phyloP scores from a whole-genome alignment of 2,113 vertebrate genomes.

The Colinus virginianus region DNA sequence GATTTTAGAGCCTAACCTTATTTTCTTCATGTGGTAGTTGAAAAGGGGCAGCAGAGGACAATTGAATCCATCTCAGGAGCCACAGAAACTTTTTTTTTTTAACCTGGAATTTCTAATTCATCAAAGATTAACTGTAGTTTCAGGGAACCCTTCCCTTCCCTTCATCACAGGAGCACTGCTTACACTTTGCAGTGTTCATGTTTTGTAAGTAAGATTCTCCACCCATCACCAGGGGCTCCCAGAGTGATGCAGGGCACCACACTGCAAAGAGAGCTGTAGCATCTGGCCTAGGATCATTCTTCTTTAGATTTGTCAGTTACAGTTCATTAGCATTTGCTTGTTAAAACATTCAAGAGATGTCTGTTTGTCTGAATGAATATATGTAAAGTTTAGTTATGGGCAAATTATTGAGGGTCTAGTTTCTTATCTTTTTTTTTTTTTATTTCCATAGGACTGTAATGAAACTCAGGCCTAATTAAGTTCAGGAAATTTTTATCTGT shows the following conservation, averaged over 20 bases:
- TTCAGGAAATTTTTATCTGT: background rate
- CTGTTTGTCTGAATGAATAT: background rate
- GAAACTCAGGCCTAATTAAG: conserved; percentile 25
- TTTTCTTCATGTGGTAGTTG: background rate
- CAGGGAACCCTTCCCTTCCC: background rate
- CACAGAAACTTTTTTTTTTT: background rate
- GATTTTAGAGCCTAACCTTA: background rate
- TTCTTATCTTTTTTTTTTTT: background rate
- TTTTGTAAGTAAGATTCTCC: background rate
- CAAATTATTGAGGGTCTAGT: background rate
- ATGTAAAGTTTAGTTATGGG: background rate
- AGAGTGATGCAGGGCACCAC: background rate
- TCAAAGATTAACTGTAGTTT: background rate
- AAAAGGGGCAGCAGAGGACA: background rate
- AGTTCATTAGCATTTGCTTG: background rate
- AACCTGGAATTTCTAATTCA: background rate
- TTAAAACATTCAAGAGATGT: background rate
- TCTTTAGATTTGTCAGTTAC: background rate
- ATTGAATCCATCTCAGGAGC: background rate
- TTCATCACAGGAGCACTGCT: background rate
- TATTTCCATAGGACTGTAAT: background rate
- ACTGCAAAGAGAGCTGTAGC: background rate
- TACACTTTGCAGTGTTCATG: background rate
- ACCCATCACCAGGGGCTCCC: background rate
- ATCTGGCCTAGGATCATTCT: background rate